These are phyloP conservation scores for Pristionchus exspectatus DNA, from an alignment of 2,888 invertebrate genomes.

Conservation along the genomic window DNA sequence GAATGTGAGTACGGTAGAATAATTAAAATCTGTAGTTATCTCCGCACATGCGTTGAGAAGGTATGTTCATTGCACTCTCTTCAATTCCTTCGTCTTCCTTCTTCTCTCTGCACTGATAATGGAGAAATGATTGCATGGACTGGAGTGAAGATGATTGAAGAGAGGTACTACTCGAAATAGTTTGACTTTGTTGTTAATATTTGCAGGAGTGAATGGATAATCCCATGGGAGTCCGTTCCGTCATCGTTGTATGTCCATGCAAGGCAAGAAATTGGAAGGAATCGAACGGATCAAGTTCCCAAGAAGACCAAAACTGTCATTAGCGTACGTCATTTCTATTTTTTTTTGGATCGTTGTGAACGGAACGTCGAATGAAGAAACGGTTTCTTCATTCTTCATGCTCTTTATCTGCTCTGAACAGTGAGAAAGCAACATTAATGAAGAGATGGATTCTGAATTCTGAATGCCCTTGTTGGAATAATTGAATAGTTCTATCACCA, in stretches of 20 bases:
- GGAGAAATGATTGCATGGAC: slow-evolving; percentile 97
- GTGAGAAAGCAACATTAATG: too few species aligned
- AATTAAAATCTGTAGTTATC: background rate
- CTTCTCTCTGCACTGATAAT: slow-evolving; percentile 94
- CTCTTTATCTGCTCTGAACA: too few species aligned
- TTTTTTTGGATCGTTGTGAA: background rate
- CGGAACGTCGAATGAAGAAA: background rate
- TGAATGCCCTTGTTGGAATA: too few species aligned
- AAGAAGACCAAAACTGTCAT: background rate
- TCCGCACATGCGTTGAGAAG: slow-evolving; percentile 7
- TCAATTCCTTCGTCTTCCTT: slow-evolving; percentile 84
- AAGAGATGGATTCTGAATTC: too few species aligned
- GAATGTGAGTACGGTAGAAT: background rate
- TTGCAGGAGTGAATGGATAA: slow-evolving; percentile 48
- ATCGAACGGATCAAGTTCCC: slow-evolving; percentile 44
- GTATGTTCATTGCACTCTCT: slow-evolving; percentile 16
- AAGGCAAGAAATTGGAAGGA: slow-evolving; percentile 62
- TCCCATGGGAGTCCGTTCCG: slow-evolving; percentile 60
- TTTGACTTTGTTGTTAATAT: background rate
- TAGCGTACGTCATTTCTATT: background rate
- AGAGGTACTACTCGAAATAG: slow-evolving; percentile 56
- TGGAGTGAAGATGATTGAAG: slow-evolving; percentile 66
- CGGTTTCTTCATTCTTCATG: background rate
- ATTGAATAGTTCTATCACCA: background rate
- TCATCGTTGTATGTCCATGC: slow-evolving; percentile 68